Base-by-base conservation (phyloP, 2,797 vertebrate species). In the Chelon labrosus region DNA sequence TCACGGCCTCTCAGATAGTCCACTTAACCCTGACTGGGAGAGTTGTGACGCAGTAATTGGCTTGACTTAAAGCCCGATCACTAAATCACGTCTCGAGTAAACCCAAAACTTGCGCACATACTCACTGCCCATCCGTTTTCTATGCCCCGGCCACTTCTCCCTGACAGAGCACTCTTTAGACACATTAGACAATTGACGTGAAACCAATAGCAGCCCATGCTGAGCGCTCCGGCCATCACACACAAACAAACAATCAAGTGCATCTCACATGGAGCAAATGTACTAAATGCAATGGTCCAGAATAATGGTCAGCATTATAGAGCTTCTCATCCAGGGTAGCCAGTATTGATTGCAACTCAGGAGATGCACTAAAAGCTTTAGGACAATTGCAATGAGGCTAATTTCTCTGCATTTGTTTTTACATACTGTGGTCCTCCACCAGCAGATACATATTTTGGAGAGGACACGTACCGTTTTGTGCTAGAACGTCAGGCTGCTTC, bases 1-100 rank as follows among this genome's bases (percentile, higher is more conserved):
- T 86, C 88, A 88, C 37, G 2, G 70, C 44, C 81, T 41, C 75
- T 81, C 81, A 58, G 73, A 86, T 75, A 65, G 84, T 82, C 71
- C 80, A 85, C 83, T 90, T 91, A 90, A 81, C 83, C 79, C 85
- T 71, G 82, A 82, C 75, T 79, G 80, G 64, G 57, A 79, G 82
- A 73, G 69, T 52, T 68, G 79, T 79, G 84, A 80, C 70, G 76
- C 69, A 77, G 64, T 89, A 90, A 92, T 85, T 88, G 86, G 65
- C 82, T 80, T 74, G 72, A 87, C 86, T 88, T 85, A 80, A 86
- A 83, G 83, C 65, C 53, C 64, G 13, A 70, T 78, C 90, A 70
- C 65, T 90, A 90, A 89, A 90, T 88, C 85, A 85, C 51, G 13
- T 54, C 20, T 44, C 57, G 57, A 47, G 44, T 37, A 59, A 65